Percentiles rank a stretch among this genome's conserved stretches.
Evolutionary conservation across 2,888 invertebrate genomes (phyloP).

Genomic region (Phrixothrix hirtus): DNA sequence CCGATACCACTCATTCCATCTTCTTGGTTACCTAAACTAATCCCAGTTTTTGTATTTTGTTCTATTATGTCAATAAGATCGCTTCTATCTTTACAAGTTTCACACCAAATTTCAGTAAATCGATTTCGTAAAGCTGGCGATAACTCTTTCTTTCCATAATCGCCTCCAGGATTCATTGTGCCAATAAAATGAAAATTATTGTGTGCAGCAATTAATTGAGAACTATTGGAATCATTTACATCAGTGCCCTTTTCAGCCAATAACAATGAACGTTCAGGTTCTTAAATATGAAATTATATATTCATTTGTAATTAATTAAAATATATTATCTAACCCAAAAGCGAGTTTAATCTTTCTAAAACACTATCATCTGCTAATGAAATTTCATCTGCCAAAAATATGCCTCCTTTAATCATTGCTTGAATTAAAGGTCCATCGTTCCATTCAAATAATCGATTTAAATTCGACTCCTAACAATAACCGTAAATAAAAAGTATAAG

Average conservation of each 20-base stretch:
- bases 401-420: slow-evolving; percentile 84
- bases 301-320: not conserved
- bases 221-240: slow-evolving; percentile 58
- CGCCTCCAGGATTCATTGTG: slow-evolving; percentile 99
- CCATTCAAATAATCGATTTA: slow-evolving; percentile 88
- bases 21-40: slow-evolving; percentile 61
- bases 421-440: slow-evolving; percentile 92
- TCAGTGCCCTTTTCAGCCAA: slow-evolving; percentile 87
- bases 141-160: slow-evolving; percentile 98
- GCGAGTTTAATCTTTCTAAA: slow-evolving; percentile 93
- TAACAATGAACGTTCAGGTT: slow-evolving; percentile 88
- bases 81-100: slow-evolving; percentile 68
- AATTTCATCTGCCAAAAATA: slow-evolving; percentile 97
- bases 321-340: slow-evolving; percentile 63
- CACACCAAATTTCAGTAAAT: slow-evolving; percentile 99
- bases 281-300: slow-evolving; percentile 51
- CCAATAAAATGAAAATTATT: slow-evolving; percentile 87
- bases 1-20: slow-evolving; percentile 66
- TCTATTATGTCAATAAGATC: slow-evolving; percentile 82
- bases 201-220: slow-evolving; percentile 66
- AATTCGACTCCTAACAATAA: slow-evolving; percentile 39
- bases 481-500: slow-evolving; percentile 19
- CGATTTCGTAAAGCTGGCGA: slow-evolving; percentile 96
- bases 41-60: slow-evolving; percentile 69
- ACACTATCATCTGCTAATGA: slow-evolving; percentile 98